These are phyloP conservation scores for Pelosia muscerda DNA, from an alignment of 2,888 invertebrate species.

Conservation along the genomic window DNA sequence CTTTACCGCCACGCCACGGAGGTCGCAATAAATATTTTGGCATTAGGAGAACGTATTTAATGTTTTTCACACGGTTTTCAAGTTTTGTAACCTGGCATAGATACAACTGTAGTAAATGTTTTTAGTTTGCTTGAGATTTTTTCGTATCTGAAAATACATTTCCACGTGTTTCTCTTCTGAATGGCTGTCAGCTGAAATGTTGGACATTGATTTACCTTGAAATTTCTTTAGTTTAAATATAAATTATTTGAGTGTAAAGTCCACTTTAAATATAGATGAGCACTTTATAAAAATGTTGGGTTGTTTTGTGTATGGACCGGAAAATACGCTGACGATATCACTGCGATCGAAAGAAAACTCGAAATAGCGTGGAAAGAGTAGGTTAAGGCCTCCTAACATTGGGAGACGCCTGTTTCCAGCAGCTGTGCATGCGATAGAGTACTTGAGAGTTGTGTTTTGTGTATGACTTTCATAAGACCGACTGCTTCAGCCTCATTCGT, in stretches of 20 bases:
- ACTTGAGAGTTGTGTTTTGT: no score
- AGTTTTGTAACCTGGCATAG: not conserved
- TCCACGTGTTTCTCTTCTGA: not conserved
- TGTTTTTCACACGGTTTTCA: not conserved
- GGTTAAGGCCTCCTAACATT: no score
- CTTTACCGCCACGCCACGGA: no score
- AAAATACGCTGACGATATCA: no score
- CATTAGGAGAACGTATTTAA: not conserved
- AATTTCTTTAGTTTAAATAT: not conserved
- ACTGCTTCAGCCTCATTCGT: not conserved
- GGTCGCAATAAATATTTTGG: not conserved
- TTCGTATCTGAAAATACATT: not conserved
- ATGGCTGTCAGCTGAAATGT: not conserved
- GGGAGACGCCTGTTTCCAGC: no score
- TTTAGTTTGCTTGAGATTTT: not conserved
- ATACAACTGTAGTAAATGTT: not conserved
- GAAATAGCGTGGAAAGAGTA: no score
- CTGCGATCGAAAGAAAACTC: no score
- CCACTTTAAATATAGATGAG: not conserved
- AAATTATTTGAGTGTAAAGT: conserved; percentile 1
- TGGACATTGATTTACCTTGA: conserved; percentile 3
- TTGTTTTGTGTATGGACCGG: no score
- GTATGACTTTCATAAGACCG: no score
- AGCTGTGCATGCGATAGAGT: no score
- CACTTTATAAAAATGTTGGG: no score